phyloP scores from a whole-genome alignment of 2,113 vertebrate species.

The Oryzias melastigma region DNA sequence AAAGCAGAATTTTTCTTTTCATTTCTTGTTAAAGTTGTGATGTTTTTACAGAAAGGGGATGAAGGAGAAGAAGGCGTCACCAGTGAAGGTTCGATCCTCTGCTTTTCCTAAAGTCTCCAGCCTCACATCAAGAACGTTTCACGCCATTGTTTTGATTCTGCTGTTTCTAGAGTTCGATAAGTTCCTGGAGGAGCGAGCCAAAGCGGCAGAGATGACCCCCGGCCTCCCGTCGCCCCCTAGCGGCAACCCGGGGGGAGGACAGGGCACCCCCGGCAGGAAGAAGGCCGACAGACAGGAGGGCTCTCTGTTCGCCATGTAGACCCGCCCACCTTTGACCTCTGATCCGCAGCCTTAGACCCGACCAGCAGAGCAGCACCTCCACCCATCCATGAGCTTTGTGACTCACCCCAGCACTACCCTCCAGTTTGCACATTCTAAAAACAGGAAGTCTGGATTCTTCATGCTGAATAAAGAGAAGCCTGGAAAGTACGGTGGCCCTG shows the following conservation, averaged over 20 bases:
- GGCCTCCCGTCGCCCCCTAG: constrained; percentile 83
- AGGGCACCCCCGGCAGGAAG: constrained; percentile 77
- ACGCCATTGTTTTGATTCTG: not conserved
- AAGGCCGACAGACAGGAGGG: constrained; percentile 87
- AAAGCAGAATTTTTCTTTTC: not conserved
- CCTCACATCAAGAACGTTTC: not conserved
- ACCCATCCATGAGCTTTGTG: constrained; percentile 8
- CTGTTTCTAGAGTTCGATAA: constrained; percentile 90
- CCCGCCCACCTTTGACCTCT: constrained; percentile 22
- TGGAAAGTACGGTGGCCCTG: too few species aligned
- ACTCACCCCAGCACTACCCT: constrained; percentile 26
- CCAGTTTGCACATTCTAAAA: constrained; percentile 9
- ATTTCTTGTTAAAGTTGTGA: not conserved
- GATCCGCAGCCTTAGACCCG: constrained; percentile 38
- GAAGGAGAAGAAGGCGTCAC: constrained; percentile 95
- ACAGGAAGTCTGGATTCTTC: not conserved
- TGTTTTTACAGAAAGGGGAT: constrained; percentile 84
- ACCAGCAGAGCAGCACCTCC: constrained; percentile 49
- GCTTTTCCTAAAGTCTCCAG: not conserved
- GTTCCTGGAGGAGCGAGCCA: constrained; percentile 96
- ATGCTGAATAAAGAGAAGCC: not conserved
- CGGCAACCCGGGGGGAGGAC: constrained; percentile 75
- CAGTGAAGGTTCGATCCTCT: constrained; percentile 85
- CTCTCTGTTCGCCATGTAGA: constrained; percentile 89
- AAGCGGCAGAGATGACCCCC: constrained; percentile 90